Percentiles rank a stretch among this genome's conserved stretches.
phyloP scores from a whole-genome alignment of 2,113 vertebrate species.

The Lasiurus borealis region DNA sequence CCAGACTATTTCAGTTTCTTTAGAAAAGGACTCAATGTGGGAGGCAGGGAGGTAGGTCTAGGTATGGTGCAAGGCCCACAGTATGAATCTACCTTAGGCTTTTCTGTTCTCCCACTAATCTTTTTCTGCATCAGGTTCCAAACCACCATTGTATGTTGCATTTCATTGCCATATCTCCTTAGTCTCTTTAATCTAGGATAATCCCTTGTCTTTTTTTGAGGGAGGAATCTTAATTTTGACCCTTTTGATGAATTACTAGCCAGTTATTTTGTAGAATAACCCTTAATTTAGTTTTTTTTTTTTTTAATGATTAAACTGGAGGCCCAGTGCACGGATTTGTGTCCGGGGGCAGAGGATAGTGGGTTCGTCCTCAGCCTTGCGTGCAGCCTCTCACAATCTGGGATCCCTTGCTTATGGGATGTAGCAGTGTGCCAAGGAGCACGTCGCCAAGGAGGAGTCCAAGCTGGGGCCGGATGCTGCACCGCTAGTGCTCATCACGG shows the following conservation, averaged over 20 bases:
- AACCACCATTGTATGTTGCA: not conserved
- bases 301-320: not conserved
- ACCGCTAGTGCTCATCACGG: no score
- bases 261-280: not conserved
- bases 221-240: not conserved
- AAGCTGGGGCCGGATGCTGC: no score
- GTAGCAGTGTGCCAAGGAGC: no score
- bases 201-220: not conserved
- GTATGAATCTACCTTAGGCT: not conserved
- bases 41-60: not conserved
- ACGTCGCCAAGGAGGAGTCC: no score
- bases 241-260: not conserved
- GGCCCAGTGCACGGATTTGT: no score
- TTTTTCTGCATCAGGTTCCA: not conserved
- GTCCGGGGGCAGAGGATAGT: accelerated
- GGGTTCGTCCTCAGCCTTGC: no score
- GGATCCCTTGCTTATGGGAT: no score
- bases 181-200: not conserved
- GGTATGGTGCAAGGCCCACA: not conserved
- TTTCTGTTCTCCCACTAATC: not conserved
- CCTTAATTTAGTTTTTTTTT: not conserved
- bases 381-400: no score
- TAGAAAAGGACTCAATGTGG: not conserved
- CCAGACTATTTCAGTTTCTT: not conserved
- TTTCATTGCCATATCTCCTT: not conserved